Base-by-base conservation (phyloP, 2,797 vertebrate species). In the Prionace glauca region DNA sequence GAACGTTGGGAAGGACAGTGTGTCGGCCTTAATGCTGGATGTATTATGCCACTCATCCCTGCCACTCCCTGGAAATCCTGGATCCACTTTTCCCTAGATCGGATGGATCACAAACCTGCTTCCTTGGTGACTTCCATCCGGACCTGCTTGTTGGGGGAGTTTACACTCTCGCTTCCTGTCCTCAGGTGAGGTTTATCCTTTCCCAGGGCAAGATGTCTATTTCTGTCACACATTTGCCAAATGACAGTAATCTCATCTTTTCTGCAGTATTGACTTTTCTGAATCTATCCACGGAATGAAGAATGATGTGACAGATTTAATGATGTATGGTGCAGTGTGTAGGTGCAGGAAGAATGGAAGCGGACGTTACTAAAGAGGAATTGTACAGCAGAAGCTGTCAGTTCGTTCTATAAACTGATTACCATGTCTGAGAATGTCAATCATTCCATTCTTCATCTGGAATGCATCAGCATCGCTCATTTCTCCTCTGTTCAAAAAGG, bases 291-390 rank as follows among this genome's bases (percentile, higher is more conserved):
- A 94, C 24, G 14, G 71, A 74, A 74, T 56, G 45, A 56, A 74
- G n/a, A 36, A 94, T 71, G 20, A 94, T 94, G 0, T 94, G 92
- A 94, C 65, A 41, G n/a, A 94, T 50, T 94, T 71, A 94, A 72
- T 72, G 67, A 45, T 41, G 41, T 65, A 29, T 24, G 2, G 7
- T 26, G 4, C 26, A 74, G 45, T 94, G 36, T 45, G 71, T 32
- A 72, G 93, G 24, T 74, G 29, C 24, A 67, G 45, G 71, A 18
- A 41, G 69, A 18, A 56, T n/a, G 67, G n/a, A n/a, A 90, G 11
- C 24, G 16, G 26, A 32, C 26, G 32, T 94, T 56, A 50, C 29
- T 26, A 41, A 26, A 45, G 22, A 41, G 22, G 26, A 74, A 36
- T 94, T 45, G 20, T 94, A 74, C 41, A 56, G 71, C 41, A 32